Conservation (phyloP, 2,888 invertebrate genomes). For the Oasisia sp. region DNA sequence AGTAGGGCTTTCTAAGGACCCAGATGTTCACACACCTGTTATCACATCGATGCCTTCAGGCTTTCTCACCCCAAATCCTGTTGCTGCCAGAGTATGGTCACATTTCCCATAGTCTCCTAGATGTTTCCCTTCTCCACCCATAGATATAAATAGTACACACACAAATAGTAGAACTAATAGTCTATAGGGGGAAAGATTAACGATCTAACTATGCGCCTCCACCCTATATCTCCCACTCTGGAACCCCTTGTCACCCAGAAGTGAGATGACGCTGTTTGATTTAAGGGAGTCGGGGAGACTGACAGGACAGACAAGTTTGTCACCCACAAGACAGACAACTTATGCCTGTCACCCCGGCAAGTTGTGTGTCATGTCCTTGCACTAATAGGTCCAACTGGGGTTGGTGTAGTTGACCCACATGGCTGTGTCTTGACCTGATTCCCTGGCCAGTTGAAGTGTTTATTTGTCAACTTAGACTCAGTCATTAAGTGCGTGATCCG, state of each 20-base stretch:
- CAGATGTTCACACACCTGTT: not conserved
- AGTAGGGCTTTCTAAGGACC: not conserved
- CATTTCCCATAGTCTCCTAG: not conserved
- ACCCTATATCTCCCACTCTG: not conserved
- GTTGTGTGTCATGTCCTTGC: not conserved
- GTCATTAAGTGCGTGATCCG: not conserved
- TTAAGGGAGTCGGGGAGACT: not conserved
- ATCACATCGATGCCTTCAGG: not conserved
- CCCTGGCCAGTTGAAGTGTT: not conserved
- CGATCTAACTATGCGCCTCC: no score
- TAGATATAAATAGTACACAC: no score
- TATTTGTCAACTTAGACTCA: not conserved
- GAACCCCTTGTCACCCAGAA: no score
- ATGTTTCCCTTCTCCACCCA: not conserved
- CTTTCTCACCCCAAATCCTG: not conserved
- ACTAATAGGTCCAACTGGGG: not conserved
- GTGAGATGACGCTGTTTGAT: not conserved
- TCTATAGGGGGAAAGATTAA: no score
- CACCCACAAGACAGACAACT: no score
- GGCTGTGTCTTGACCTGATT: not conserved
- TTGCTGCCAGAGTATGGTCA: not conserved
- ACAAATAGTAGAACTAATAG: no score
- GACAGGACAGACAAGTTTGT: no score
- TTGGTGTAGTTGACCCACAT: not conserved
- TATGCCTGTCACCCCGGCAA: no score